These are phyloP conservation scores for Aphelenchoides avenae DNA, from an alignment of 1,140 invertebrate species.

Conservation along the genomic window DNA sequence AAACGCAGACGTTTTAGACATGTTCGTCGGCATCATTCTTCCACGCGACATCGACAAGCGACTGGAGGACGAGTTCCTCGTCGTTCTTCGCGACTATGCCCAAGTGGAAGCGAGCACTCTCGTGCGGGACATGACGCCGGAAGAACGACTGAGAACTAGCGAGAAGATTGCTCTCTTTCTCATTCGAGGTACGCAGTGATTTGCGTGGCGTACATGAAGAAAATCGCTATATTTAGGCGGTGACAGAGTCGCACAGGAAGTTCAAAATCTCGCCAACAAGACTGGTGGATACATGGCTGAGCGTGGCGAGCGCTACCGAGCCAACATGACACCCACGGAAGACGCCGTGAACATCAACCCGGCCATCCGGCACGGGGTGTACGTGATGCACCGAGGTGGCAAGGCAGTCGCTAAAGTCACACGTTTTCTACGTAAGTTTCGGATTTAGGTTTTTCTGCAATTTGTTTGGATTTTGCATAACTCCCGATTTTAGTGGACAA, in stretches of 20 bases:
- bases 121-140: constrained; percentile 26
- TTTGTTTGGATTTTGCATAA: neutral
- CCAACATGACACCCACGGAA: constrained; percentile 18
- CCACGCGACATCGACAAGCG: constrained; percentile 24
- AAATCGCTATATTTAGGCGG: constrained; percentile 37
- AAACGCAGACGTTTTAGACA: constrained; percentile 18
- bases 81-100: constrained; percentile 31
- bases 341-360: constrained; percentile 47
- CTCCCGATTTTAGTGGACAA: constrained; percentile 40
- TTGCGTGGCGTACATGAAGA: constrained; percentile 7
- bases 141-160: constrained; percentile 25
- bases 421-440: constrained; percentile 24
- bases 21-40: constrained; percentile 45
- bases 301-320: constrained; percentile 23
- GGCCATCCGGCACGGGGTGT: constrained; percentile 32
- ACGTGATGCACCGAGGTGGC: constrained; percentile 29
- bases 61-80: constrained; percentile 36
- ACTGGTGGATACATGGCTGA: constrained; percentile 29
- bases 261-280: constrained; percentile 18
- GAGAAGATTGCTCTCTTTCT: constrained; percentile 12
- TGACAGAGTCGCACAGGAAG: constrained; percentile 19
- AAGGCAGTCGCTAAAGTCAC: constrained; percentile 42
- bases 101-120: constrained; percentile 20
- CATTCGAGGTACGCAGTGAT: constrained; percentile 7
- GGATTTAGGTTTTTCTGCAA: neutral